A percentile compares a stretch with the other conserved stretches of the same genome.
phyloP scores from a whole-genome alignment of 2,797 vertebrate genomes.

The Bovichtus variegatus region DNA sequence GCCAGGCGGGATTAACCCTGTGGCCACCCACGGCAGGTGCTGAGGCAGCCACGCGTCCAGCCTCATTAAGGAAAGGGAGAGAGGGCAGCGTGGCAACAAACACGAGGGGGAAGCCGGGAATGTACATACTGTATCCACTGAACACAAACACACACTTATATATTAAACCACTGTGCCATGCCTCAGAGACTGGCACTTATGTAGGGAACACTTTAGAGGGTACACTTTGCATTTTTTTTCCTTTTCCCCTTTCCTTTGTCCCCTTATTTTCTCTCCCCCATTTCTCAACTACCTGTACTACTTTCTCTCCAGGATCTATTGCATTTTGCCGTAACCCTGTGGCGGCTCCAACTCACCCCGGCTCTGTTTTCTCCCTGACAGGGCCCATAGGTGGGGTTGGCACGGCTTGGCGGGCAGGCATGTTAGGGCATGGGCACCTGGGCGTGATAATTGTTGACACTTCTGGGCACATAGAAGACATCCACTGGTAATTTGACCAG shows the following conservation, averaged over 20 bases:
- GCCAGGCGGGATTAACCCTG: conserved; percentile 82
- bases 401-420: conserved; percentile 13
- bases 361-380: conserved; percentile 20
- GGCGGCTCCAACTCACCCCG: conserved; percentile 2
- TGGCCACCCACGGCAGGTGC: conserved; percentile 83
- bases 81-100: conserved; percentile 79
- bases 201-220: conserved; percentile 43
- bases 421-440: conserved; percentile 35
- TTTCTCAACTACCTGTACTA: conserved; percentile 4
- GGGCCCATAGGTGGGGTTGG: conserved; percentile 12
- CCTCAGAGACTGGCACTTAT: conserved; percentile 51
- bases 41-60: conserved; percentile 80
- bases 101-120: conserved; percentile 61
- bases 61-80: conserved; percentile 81
- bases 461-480: conserved; percentile 25
- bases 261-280: background rate
- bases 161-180: conserved; percentile 32
- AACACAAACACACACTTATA: conserved; percentile 62
- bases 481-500: conserved; percentile 34
- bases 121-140: conserved; percentile 57
- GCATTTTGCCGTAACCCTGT: conserved; percentile 1
- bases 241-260: background rate
- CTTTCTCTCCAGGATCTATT: conserved; percentile 11
- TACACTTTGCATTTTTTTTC: conserved; percentile 11
- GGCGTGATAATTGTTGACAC: conserved; percentile 47